Evolutionary conservation across 2,888 invertebrate genomes (phyloP).

Genomic region (Scrobipalpa costella): DNA sequence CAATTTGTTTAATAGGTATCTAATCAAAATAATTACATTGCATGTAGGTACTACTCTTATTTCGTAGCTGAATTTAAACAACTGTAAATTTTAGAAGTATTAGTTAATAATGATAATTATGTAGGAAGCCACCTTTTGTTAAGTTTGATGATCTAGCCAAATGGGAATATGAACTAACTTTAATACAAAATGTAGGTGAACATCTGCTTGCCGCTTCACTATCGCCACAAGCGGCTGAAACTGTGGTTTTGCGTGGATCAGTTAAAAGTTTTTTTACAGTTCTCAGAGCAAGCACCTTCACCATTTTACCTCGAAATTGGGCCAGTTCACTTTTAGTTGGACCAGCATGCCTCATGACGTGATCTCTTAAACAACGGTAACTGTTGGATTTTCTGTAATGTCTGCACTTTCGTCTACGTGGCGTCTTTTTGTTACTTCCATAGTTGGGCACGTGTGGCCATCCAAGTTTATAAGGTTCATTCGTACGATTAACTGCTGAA

Average conservation of each 20-base stretch:
- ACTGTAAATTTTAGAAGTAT: no score
- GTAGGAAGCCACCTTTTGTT: background rate
- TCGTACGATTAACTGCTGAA: slow-evolving; percentile 57
- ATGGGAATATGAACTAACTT: background rate
- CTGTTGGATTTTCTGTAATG: slow-evolving; percentile 59
- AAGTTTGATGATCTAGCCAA: background rate
- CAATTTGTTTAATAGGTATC: no score
- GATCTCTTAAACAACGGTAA: slow-evolving; percentile 64
- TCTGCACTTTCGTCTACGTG: slow-evolving; percentile 45
- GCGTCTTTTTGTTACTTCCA: background rate
- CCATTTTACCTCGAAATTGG: background rate
- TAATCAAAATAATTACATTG: no score
- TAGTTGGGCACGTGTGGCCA: slow-evolving; percentile 42
- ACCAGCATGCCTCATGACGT: slow-evolving; percentile 62
- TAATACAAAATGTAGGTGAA: background rate
- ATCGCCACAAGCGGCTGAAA: slow-evolving; percentile 8
- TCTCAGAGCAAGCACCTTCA: background rate
- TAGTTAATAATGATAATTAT: background rate
- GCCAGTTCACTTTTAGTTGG: slow-evolving; percentile 52
- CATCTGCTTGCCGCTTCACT: slow-evolving; percentile 3
- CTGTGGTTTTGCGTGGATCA: background rate
- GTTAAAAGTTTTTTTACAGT: background rate
- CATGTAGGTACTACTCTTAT: no score
- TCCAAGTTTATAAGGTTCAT: slow-evolving; percentile 55
- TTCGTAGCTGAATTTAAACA: no score